Percentiles rank a stretch among this genome's conserved stretches.
phyloP scores from a whole-genome alignment of 2,888 invertebrate genomes.

The Sepiola atlantica region DNA sequence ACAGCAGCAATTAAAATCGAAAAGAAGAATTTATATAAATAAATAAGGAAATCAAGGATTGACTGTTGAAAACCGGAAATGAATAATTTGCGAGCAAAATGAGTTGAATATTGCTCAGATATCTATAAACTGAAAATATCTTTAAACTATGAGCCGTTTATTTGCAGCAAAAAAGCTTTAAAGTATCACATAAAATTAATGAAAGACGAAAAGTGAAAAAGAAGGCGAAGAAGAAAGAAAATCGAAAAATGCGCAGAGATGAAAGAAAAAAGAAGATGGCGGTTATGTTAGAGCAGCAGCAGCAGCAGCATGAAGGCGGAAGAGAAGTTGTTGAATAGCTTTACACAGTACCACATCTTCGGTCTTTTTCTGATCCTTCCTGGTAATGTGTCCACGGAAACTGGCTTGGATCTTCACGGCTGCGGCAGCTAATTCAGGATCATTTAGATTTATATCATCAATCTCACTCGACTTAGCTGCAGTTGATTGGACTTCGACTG shows the following conservation, averaged over 20 bases:
- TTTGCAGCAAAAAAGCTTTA: not conserved
- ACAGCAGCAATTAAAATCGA: too few species aligned
- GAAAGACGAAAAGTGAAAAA: not conserved
- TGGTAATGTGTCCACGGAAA: conserved; percentile 19
- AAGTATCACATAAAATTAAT: not conserved
- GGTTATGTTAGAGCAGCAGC: not conserved
- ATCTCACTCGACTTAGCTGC: conserved; percentile 6
- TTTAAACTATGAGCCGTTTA: not conserved
- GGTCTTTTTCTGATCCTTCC: not conserved
- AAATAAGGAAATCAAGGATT: not conserved
- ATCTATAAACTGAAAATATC: not conserved
- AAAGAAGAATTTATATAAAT: too few species aligned
- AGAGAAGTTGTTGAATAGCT: not conserved
- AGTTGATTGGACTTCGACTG: not conserved
- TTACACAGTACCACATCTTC: conserved; percentile 32
- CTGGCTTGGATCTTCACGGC: conserved; percentile 36
- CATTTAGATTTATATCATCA: conserved; percentile 41
- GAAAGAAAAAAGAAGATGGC: not conserved
- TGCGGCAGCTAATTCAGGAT: conserved; percentile 40
- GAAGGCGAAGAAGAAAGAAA: too few species aligned
- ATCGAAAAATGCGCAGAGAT: not conserved
- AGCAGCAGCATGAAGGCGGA: not conserved
- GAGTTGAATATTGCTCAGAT: not conserved
- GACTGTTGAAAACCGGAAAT: not conserved
- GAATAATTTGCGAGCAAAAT: not conserved